Percentiles rank a stretch among this genome's conserved stretches.
Conservation (phyloP, 2,797 vertebrate species). For the Parambassis ranga region DNA sequence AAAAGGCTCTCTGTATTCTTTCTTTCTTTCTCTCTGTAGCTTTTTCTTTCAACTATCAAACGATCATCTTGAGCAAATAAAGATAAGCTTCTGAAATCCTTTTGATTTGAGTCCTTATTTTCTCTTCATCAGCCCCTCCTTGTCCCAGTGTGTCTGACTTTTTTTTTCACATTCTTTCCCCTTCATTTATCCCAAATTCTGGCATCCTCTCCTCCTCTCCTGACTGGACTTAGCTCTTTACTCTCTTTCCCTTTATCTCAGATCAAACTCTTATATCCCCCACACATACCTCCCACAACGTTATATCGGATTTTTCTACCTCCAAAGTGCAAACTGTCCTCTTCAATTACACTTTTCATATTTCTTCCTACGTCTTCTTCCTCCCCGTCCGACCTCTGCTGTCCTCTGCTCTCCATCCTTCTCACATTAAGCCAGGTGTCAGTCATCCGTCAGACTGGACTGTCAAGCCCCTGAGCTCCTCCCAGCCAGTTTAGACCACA, state of each 20-base stretch:
- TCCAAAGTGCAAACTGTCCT: constrained; percentile 6
- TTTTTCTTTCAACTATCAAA: constrained; percentile 65
- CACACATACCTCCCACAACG: neutral
- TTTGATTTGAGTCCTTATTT: constrained; percentile 29
- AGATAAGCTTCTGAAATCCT: constrained; percentile 74
- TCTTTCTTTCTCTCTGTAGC: constrained; percentile 49
- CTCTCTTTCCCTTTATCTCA: constrained; percentile 15
- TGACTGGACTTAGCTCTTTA: constrained; percentile 10
- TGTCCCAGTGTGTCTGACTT: constrained; percentile 12
- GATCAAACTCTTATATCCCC: neutral
- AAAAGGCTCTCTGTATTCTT: constrained; percentile 60
- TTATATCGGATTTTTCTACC: constrained; percentile 4
- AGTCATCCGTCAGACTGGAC: constrained; percentile 56
- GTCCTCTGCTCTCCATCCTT: constrained; percentile 41
- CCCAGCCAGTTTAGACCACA: constrained; percentile 54
- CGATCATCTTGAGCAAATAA: constrained; percentile 80
- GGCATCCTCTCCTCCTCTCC: constrained; percentile 26
- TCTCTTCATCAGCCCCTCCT: constrained; percentile 20
- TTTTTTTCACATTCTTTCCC: constrained; percentile 15
- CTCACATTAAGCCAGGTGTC: constrained; percentile 59
- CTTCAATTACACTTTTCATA: constrained; percentile 20
- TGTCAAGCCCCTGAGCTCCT: constrained; percentile 51
- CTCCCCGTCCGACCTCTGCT: neutral
- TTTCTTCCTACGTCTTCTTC: neutral
- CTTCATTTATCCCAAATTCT: constrained; percentile 35